Conservation (phyloP, 2,113 vertebrate genomes). For the Proteles cristata region DNA sequence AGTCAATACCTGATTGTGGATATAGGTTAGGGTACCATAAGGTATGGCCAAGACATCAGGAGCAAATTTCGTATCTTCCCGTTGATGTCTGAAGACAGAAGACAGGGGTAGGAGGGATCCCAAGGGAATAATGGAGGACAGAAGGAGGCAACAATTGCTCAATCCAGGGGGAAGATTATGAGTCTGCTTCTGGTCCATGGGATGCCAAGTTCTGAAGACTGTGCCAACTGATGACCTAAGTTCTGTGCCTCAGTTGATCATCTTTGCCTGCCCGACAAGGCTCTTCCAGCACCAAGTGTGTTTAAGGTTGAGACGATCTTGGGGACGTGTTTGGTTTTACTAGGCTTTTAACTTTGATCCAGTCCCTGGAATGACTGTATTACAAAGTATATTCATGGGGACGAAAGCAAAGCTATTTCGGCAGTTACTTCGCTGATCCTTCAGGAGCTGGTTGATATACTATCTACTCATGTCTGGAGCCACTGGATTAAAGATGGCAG, state of each 20-base stretch:
- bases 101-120: background rate
- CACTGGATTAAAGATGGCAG: background rate
- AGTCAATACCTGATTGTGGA: background rate
- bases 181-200: background rate
- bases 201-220: background rate
- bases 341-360: background rate
- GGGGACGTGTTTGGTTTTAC: background rate
- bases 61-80: background rate
- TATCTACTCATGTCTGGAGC: background rate
- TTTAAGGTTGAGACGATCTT: background rate
- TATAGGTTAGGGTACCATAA: background rate
- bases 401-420: background rate
- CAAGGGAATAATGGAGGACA: background rate
- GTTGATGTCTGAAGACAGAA: conserved; percentile 1
- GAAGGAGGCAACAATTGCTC: background rate
- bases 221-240: background rate
- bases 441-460: background rate
- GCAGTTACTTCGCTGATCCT: background rate
- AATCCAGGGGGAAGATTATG: background rate
- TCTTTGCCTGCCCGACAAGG: background rate
- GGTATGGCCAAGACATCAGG: background rate
- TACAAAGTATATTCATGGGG: background rate
- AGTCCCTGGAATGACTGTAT: background rate
- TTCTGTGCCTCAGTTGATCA: background rate
- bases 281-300: background rate